Evolutionary conservation across 1,140 invertebrate genomes (phyloP).

Genomic region (Dreissena polymorpha): DNA sequence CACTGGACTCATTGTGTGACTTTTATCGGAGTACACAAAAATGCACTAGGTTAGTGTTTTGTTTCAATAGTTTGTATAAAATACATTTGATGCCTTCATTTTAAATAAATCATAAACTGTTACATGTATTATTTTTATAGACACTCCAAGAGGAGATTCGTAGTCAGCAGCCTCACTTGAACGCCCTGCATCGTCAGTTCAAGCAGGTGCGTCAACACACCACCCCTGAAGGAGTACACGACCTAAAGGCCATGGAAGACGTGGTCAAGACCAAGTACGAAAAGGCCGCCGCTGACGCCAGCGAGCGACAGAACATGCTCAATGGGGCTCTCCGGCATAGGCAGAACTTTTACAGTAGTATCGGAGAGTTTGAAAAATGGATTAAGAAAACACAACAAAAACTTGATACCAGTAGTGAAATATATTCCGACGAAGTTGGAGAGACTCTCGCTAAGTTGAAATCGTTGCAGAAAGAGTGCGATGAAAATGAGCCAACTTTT

Average conservation of each 20-base stretch:
- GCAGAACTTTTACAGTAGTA: conserved; percentile 90
- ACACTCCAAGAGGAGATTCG: conserved; percentile 76
- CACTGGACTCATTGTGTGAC: conserved; percentile 67
- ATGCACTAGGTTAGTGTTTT: too few relatives aligned
- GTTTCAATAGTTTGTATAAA: too few relatives aligned
- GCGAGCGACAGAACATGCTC: conserved; percentile 75
- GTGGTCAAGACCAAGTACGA: conserved; percentile 90
- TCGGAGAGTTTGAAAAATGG: conserved; percentile 91
- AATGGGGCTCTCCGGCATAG: conserved; percentile 83
- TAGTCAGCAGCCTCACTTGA: conserved; percentile 71
- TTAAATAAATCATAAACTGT: too few relatives aligned
- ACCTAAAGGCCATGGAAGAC: conserved; percentile 80
- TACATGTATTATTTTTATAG: conserved; percentile 51
- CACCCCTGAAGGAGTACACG: conserved; percentile 67
- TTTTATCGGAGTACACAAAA: too few relatives aligned
- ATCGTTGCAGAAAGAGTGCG: conserved; percentile 71
- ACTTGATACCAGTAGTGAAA: conserved; percentile 89
- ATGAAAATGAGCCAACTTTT: conserved; percentile 71
- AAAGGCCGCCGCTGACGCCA: conserved; percentile 82
- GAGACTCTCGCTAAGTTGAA: conserved; percentile 76
- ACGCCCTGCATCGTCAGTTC: conserved; percentile 69
- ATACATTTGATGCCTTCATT: too few relatives aligned
- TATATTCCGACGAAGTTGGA: conserved; percentile 89
- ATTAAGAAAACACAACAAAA: conserved; percentile 88
- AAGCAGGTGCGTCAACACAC: conserved; percentile 72